These are phyloP conservation scores for Ephydatia muelleri DNA, from an alignment of 37 sponge, comb jelly and placozoan species.

Conservation along the genomic window DNA sequence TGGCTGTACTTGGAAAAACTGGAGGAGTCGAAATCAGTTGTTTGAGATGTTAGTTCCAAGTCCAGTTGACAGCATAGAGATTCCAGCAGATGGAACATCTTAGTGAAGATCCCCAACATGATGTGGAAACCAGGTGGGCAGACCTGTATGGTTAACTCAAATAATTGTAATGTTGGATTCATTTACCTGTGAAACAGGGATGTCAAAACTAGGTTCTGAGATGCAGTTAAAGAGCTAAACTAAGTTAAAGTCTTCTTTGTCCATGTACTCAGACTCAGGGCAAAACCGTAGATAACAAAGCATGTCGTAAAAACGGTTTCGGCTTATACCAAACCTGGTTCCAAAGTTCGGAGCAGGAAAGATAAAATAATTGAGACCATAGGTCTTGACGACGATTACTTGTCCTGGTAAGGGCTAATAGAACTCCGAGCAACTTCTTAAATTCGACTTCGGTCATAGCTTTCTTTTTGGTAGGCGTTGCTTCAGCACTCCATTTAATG, in stretches of 20 bases:
- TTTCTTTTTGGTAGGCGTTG: not conserved
- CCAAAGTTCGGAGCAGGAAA: not conserved
- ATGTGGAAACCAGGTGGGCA: too few relatives aligned
- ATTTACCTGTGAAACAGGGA: too few relatives aligned
- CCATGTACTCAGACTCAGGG: not conserved
- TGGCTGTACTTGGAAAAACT: too few relatives aligned
- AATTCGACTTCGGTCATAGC: not conserved
- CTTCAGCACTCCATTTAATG: not conserved
- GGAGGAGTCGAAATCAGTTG: too few relatives aligned
- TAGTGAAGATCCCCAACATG: too few relatives aligned
- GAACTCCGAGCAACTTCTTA: not conserved
- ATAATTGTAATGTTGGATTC: too few relatives aligned
- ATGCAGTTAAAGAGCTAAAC: too few relatives aligned
- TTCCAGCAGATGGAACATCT: too few relatives aligned
- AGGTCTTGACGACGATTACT: not conserved
- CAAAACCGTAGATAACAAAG: not conserved
- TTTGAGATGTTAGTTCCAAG: too few relatives aligned
- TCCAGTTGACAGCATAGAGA: too few relatives aligned
- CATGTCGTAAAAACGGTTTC: not conserved
- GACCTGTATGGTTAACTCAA: too few relatives aligned
- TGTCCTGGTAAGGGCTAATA: not conserved
- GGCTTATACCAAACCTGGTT: constrained; percentile 1
- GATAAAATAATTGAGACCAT: not conserved
- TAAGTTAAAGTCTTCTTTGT: not conserved
- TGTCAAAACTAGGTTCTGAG: too few relatives aligned